These are phyloP conservation scores for Athetis lepigone DNA, from an alignment of 2,888 invertebrate species.

Conservation along the genomic window DNA sequence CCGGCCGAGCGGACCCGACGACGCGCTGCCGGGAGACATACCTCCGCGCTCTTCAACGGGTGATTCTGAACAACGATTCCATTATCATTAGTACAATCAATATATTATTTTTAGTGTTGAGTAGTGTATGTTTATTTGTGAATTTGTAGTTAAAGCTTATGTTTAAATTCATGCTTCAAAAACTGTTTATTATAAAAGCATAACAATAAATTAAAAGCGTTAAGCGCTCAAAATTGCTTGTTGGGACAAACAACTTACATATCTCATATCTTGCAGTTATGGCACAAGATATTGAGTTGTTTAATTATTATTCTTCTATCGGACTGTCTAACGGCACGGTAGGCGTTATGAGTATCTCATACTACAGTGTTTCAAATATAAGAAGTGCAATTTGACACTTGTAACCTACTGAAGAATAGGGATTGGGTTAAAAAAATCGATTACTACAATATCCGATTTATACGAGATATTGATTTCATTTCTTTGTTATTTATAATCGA, in stretches of 20 bases:
- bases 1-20: conserved; percentile 93
- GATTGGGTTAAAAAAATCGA: too few relatives aligned
- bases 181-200: conserved; percentile 32
- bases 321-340: too few relatives aligned
- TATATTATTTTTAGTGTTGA: not conserved
- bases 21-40: conserved; percentile 93
- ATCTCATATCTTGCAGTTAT: too few relatives aligned
- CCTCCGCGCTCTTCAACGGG: conserved; percentile 94
- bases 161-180: conserved; percentile 48
- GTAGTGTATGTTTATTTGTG: conserved; percentile 33
- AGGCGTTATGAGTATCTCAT: too few relatives aligned
- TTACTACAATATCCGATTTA: too few relatives aligned
- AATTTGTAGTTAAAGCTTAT: conserved; percentile 41
- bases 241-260: conserved; percentile 25
- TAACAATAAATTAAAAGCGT: conserved; percentile 41
- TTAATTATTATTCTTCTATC: too few relatives aligned
- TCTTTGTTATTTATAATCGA: too few relatives aligned
- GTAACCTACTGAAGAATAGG: too few relatives aligned
- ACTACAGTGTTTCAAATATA: too few relatives aligned
- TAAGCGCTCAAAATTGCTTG: conserved; percentile 42
- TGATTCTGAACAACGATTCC: conserved; percentile 88
- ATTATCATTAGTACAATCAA: conserved; percentile 9
- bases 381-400: too few relatives aligned
- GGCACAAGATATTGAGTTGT: too few relatives aligned
- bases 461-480: too few relatives aligned